Conservation (phyloP, 1,140 invertebrate species). For the Platorchestia sp. region DNA sequence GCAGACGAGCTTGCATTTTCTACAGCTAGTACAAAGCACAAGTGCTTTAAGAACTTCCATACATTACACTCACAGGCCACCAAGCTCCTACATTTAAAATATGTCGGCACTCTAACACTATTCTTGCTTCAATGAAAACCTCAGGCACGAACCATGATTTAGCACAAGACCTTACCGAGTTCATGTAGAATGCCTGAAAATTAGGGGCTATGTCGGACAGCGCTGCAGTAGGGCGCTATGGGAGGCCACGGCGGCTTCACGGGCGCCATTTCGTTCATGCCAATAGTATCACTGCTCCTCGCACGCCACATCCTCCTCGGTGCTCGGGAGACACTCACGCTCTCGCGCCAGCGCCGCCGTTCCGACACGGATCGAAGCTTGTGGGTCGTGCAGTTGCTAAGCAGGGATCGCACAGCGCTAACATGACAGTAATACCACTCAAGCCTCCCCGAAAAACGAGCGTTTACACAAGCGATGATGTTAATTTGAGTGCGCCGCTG, state of each 20-base stretch:
- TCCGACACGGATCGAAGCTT: slow-evolving; percentile 21
- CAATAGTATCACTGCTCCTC: neutral
- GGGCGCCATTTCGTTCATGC: slow-evolving; percentile 48
- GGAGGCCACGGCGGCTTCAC: neutral
- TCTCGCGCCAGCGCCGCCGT: neutral
- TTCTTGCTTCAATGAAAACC: neutral
- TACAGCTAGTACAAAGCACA: neutral
- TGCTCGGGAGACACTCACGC: neutral
- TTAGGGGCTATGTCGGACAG: neutral
- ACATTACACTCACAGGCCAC: neutral
- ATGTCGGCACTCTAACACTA: neutral
- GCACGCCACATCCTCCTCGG: slow-evolving; percentile 12
- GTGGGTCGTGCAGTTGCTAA: neutral
- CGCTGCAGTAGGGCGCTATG: neutral
- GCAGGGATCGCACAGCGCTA: neutral
- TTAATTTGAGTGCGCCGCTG: neutral
- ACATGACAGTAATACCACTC: neutral
- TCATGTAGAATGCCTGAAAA: neutral
- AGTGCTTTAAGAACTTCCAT: neutral
- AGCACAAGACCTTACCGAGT: neutral
- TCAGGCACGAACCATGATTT: neutral
- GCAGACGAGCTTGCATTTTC: neutral
- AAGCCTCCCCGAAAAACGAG: neutral
- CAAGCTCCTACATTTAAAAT: neutral
- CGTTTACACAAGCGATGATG: neutral